Conservation (phyloP, 2,797 vertebrate species). For the Xenops minutus region DNA sequence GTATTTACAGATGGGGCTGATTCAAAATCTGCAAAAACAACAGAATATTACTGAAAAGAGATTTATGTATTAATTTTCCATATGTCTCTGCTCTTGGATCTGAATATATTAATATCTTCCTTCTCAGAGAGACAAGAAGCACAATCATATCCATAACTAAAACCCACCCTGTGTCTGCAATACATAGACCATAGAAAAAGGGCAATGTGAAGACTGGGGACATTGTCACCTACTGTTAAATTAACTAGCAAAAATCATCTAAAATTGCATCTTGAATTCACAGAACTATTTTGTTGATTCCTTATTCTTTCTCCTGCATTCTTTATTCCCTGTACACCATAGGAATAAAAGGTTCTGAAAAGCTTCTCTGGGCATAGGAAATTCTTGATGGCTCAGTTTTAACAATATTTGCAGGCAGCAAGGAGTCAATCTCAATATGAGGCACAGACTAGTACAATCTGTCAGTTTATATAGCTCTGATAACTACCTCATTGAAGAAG, state of each 20-base stretch:
- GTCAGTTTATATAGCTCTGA: neutral
- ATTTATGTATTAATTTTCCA: neutral
- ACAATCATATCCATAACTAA: neutral
- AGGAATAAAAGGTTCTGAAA: neutral
- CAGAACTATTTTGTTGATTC: neutral
- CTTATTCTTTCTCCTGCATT: neutral
- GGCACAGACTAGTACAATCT: neutral
- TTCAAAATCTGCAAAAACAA: neutral
- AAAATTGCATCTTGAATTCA: neutral
- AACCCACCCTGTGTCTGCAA: neutral
- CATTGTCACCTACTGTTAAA: neutral
- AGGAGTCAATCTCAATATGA: neutral
- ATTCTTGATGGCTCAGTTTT: neutral
- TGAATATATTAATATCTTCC: neutral
- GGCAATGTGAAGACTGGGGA: neutral
- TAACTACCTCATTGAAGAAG: neutral
- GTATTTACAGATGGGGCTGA: neutral
- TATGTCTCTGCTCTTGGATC: accelerated
- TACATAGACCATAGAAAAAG: neutral
- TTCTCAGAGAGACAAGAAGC: neutral
- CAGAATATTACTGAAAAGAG: neutral
- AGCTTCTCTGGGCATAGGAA: neutral
- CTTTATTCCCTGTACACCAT: neutral
- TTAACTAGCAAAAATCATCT: neutral
- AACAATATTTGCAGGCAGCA: neutral